Evolutionary conservation across 2,888 invertebrate genomes (phyloP), one percentile per base, ranked within the genome.

Genomic region (Heliconius charithonia): DNA sequence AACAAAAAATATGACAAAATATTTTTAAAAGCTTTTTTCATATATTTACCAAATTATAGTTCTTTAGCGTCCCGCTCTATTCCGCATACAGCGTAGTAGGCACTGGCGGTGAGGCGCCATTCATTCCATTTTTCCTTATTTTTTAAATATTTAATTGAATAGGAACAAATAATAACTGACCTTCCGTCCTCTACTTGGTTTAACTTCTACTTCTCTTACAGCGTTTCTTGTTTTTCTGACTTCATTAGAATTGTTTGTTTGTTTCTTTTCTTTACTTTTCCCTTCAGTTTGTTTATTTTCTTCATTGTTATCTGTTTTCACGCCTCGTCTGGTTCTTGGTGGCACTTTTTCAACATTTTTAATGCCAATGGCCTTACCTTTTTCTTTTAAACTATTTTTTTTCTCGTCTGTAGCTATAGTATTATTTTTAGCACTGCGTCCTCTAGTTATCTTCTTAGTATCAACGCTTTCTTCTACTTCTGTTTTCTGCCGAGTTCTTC

Each of bases 281-380:
- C 59, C 45, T 29, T 69, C 27, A 16, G 25, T 73, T n/a, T 70
- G 76, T 10, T 41, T 41, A 16, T 75, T 25, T 27, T 22, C 29
- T 29, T 19, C 77, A 10, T 73, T n/a, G n/a, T n/a, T 78, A 4
- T 71, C 75, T 2, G 56, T 69, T 80, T 79, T 82, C 7, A 75
- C 70, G 59, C 82, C 82, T 32, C 86, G 83, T 0, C 81, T 77
- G 4, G 86, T 82, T 10, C 80, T 79, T 4, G 76, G 67, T 0
- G 81, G 80, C 62, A 82, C 81, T 0, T 84, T 45, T 70, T 41
- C 78, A n/a, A 32, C 51, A 25, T 29, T 32, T 27, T 32, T 76
- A 7, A n/a, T 45, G 13, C 22, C 41, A 59, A 25, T 41, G 41
- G 72, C 65, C 82, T 67, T 69, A 25, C 19, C 12, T 3, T 71